Base-by-base conservation (phyloP, 2,797 vertebrate species). In the Spheniscus humboldti region DNA sequence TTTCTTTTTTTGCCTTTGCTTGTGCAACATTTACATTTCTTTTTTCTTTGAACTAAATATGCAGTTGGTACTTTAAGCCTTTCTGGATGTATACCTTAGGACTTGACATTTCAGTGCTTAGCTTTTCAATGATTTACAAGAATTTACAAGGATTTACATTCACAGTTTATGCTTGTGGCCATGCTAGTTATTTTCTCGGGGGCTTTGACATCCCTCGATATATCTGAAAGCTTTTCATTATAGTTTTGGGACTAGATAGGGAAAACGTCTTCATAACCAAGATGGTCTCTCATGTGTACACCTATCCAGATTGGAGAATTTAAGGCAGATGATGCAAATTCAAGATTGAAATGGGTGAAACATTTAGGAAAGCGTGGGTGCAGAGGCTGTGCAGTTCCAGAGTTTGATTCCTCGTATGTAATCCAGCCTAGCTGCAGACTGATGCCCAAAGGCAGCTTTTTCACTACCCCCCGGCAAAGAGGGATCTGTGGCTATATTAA, bases 71-170 rank as follows among this genome's bases (percentile, higher is more conserved):
- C 30, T 86, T 68, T 18, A 82, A 59, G 30, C 63, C 43, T 80
- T 85, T 41, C 9, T 64, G 30, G 48, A 28, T 83, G 6, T 60
- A 48, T 72, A 57, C 30, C 15, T 37, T 31, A 81, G 72, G 22
- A 79, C 35, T 74, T 84, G 77, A 55, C 47, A 79, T 86, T 94
- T 88, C 62, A 85, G 39, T 68, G 11, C 35, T 86, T 92, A 72
- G 53, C 28, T 91, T 80, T 91, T 88, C 0, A 0, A 7, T 4
- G 9, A 55, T 81, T 78, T 94, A 17, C 6, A 77, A 64, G 53
- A 68, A 52, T 66, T 66, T n/a, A 18, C 9, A 14, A 56, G 33
- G 57, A 47, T 64, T 63, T 84, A 33, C 33, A 11, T 37, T 92
- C 75, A 74, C n/a, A 83, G 50, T 62, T 96, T 37, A 31, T 78